phyloP scores from a whole-genome alignment of 2,888 invertebrate species.

The Caenorhabditis sp. region DNA sequence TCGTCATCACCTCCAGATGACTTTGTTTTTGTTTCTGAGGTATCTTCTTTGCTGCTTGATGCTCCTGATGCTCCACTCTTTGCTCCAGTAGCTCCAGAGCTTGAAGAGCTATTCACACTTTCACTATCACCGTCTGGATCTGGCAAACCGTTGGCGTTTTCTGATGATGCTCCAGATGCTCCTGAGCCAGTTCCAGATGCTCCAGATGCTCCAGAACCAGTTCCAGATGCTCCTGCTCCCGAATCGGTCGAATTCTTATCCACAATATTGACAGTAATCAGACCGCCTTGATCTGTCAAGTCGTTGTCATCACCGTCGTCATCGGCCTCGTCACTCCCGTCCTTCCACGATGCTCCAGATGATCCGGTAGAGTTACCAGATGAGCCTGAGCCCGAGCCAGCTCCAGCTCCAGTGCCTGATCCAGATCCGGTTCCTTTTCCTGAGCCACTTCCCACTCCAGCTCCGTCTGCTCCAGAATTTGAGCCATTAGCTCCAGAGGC shows the following conservation, averaged over 20 bases:
- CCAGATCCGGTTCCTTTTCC: too few species aligned
- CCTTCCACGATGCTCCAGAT: not conserved
- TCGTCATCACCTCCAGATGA: not conserved
- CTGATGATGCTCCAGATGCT: constrained; percentile 4
- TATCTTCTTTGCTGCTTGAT: not conserved
- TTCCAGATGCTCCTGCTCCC: not conserved
- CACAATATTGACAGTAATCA: too few species aligned
- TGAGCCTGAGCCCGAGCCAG: too few species aligned
- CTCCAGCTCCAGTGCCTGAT: constrained; percentile 11
- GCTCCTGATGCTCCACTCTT: not conserved
- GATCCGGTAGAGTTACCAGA: not conserved
- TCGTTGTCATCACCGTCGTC: not conserved
- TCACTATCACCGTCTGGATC: constrained; percentile 8
- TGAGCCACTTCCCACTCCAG: too few species aligned
- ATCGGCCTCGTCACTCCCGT: not conserved
- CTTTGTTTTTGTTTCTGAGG: not conserved
- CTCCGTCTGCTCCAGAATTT: too few species aligned
- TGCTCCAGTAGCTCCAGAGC: not conserved
- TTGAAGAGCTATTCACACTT: not conserved
- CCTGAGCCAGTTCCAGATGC: not conserved
- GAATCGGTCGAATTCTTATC: too few species aligned
- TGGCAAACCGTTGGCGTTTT: not conserved
- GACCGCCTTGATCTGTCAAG: too few species aligned
- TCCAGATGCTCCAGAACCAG: not conserved
- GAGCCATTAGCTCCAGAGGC: too few species aligned